These are phyloP conservation scores for Strigops habroptila DNA, from an alignment of 2,113 vertebrate genomes.

Conservation along the genomic window DNA sequence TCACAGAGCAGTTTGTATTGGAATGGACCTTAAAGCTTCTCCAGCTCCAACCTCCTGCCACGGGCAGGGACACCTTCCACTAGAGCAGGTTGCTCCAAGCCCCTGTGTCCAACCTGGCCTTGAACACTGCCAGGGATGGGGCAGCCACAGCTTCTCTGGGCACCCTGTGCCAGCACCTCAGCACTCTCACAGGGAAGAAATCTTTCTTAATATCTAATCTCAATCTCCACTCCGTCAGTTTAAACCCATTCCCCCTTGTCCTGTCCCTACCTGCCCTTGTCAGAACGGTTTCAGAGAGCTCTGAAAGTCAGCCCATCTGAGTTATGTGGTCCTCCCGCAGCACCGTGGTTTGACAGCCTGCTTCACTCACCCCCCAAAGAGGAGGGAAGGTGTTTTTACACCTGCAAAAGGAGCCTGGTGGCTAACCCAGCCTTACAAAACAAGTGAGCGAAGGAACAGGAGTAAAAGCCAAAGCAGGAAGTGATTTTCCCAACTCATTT, in stretches of 20 bases:
- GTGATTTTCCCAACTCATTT: background rate
- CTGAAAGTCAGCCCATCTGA: background rate
- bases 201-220: background rate
- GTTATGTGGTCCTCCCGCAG: background rate
- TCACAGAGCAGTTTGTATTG: too few species aligned
- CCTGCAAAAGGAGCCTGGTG: accelerated
- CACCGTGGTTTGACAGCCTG: accelerated
- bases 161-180: too few species aligned
- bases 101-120: too few species aligned
- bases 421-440: background rate
- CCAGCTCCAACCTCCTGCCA: accelerated
- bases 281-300: background rate
- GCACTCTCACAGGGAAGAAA: too few species aligned
- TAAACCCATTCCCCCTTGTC: background rate
- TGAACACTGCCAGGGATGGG: too few species aligned
- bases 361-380: background rate
- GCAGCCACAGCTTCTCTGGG: too few species aligned
- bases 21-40: background rate
- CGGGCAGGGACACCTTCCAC: background rate
- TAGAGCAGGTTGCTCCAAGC: background rate
- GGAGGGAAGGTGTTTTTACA: background rate
- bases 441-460: background rate
- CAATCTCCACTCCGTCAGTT: background rate
- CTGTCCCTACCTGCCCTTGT: background rate
- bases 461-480: background rate